These are phyloP conservation scores for Neopelma chrysocephalum DNA, from an alignment of 2,797 vertebrate species.

Conservation along the genomic window DNA sequence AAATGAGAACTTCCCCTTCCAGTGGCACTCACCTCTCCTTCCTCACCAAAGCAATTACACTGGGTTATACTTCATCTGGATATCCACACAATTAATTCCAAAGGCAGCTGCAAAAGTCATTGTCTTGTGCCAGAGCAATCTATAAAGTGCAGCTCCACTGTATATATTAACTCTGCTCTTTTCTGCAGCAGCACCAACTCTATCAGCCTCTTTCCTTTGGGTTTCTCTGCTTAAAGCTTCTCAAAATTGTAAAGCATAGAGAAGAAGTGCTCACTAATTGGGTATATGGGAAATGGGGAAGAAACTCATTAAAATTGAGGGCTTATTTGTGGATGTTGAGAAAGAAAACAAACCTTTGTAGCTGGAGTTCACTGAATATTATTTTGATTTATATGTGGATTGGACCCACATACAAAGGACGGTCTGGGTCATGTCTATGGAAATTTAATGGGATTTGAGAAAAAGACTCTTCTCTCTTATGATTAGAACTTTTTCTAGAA, in stretches of 20 bases:
- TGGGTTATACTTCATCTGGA: neutral
- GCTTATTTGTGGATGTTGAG: neutral
- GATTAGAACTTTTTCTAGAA: neutral
- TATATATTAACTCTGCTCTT: neutral
- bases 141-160: neutral
- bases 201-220: neutral
- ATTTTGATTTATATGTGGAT: conserved; percentile 1
- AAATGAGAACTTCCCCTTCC: neutral
- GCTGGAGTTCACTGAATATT: neutral
- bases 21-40: neutral
- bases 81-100: neutral
- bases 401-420: neutral
- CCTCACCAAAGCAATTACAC: neutral
- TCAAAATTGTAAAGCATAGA: neutral
- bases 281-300: neutral
- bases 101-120: neutral
- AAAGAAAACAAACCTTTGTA: neutral
- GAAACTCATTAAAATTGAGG: neutral
- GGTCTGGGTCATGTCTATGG: neutral
- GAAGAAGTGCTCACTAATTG: neutral
- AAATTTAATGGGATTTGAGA: neutral
- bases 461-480: neutral
- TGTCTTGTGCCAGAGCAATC: neutral
- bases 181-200: neutral
- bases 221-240: neutral